Percentiles rank a stretch among this genome's conserved stretches.
These are phyloP conservation scores for Cololabis saira DNA, from an alignment of 2,113 vertebrate species.

Conservation along the genomic window DNA sequence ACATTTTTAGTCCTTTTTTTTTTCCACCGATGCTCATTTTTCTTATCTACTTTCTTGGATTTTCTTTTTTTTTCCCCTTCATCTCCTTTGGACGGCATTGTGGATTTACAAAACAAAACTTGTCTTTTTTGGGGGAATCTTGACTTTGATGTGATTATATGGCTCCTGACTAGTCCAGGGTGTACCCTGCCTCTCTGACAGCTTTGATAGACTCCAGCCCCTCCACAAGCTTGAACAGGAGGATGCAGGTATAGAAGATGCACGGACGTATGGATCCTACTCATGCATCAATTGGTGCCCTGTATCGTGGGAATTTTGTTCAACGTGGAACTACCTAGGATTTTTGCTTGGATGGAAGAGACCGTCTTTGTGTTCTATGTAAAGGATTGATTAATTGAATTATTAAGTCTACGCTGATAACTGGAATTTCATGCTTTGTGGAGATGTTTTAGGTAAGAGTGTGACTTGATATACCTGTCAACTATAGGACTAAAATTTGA, in stretches of 20 bases:
- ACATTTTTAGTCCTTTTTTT: constrained; percentile 57
- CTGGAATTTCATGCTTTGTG: constrained; percentile 32
- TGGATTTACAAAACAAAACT: constrained; percentile 46
- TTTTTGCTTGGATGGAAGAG: constrained; percentile 27
- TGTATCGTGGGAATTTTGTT: constrained; percentile 41
- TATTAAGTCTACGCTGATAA: constrained; percentile 14
- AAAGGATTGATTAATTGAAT: constrained; percentile 54
- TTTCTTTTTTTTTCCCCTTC: constrained; percentile 1
- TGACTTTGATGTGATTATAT: constrained; percentile 18
- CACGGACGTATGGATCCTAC: too few species aligned
- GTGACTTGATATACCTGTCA: constrained; percentile 19
- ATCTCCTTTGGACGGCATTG: constrained; percentile 30
- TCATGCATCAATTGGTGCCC: constrained; percentile 2
- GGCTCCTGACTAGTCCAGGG: neutral
- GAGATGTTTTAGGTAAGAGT: constrained; percentile 35
- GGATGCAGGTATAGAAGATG: too few species aligned
- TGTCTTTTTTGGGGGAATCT: constrained; percentile 18
- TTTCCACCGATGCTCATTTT: constrained; percentile 38
- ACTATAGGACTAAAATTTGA: constrained; percentile 7
- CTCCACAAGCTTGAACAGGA: too few species aligned
- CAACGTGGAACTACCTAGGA: constrained; percentile 18
- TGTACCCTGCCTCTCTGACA: too few species aligned
- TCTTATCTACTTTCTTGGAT: constrained; percentile 38
- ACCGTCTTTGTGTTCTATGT: constrained; percentile 42
- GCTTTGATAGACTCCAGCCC: too few species aligned